phyloP scores from a whole-genome alignment of 1,140 invertebrate species.

The Onthophagus taurus region DNA sequence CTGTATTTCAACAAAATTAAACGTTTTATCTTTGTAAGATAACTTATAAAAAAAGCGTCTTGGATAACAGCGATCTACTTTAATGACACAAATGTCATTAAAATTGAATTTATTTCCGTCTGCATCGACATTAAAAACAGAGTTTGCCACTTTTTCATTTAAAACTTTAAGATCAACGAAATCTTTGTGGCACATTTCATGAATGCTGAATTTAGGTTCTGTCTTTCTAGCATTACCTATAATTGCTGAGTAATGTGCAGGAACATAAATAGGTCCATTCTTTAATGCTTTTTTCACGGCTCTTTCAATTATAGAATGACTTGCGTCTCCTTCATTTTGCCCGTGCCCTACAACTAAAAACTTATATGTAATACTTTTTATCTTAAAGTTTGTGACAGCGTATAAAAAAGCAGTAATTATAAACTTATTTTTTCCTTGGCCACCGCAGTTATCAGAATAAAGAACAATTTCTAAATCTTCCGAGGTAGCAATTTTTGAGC shows the following conservation, averaged over 20 bases:
- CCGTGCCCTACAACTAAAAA: not conserved
- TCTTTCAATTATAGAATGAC: constrained; percentile 35
- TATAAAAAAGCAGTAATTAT: not conserved
- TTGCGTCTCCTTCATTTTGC: constrained; percentile 36
- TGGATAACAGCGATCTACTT: no score
- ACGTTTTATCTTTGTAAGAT: no score
- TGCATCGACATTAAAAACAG: no score
- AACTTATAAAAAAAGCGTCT: no score
- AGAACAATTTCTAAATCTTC: constrained; percentile 27
- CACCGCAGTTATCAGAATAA: constrained; percentile 35
- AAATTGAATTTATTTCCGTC: no score
- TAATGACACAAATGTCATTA: no score
- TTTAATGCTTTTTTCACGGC: constrained; percentile 26
- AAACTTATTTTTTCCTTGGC: constrained; percentile 37
- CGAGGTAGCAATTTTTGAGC: not conserved
- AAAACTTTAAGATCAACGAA: constrained; percentile 19
- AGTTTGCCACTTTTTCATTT: not conserved
- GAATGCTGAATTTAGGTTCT: constrained; percentile 20
- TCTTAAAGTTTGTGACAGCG: constrained; percentile 1
- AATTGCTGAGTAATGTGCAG: constrained; percentile 21
- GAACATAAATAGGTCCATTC: constrained; percentile 26
- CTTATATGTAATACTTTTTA: constrained; percentile 6
- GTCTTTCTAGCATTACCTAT: constrained; percentile 28
- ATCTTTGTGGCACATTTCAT: constrained; percentile 23
- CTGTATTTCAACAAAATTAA: no score